Evolutionary conservation across 2,888 invertebrate species (phyloP), one percentile per base, ranked within the genome.

Genomic region (Seira ritae): DNA sequence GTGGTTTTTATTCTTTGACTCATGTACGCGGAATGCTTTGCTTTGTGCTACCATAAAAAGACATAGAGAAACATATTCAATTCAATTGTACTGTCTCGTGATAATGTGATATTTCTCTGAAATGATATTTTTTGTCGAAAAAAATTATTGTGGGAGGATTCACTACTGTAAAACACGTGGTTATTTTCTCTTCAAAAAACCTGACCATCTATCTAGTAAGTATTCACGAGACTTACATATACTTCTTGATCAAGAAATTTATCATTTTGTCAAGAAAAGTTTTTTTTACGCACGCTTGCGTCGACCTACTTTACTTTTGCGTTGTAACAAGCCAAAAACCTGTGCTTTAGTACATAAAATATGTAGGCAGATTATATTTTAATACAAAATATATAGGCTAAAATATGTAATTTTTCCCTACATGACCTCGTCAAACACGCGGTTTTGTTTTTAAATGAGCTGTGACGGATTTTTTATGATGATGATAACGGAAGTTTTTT

Each of bases 281-380:
- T 42, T 42, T 42, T 42, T 42, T 42, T 84, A 79, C 84, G 84
- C 84, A 84, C 84, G 84, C 84, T 84, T 84, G 74, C 62, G 6
- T 68, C 72, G 71, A 76, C 84, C 84, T 76, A 84, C 84, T 84
- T 84, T 78, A 69, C 62, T 12, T 31, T 75, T 42, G 42, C 42
- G 42, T 8, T 42, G 42, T 12, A 8, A 42, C 42, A 8, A 42
- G 6, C 12, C 6, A 6, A 8, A 42, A 6, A 8, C 12, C 6
- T 42, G 6, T 12, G 42, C 12, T 42, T 42, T 42, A 12, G 12
- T 8, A 42, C 42, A 12, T 42, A 12, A 42, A 42, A 42, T 42
- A n/a, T n/a, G n/a, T n/a, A n/a, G n/a, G n/a, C n/a, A n/a, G n/a
- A n/a, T 42, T 42, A 8, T 42, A 42, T 42, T 42, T 12, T 42